phyloP scores from a whole-genome alignment of 2,888 invertebrate genomes.

The Calameuta pallipes region DNA sequence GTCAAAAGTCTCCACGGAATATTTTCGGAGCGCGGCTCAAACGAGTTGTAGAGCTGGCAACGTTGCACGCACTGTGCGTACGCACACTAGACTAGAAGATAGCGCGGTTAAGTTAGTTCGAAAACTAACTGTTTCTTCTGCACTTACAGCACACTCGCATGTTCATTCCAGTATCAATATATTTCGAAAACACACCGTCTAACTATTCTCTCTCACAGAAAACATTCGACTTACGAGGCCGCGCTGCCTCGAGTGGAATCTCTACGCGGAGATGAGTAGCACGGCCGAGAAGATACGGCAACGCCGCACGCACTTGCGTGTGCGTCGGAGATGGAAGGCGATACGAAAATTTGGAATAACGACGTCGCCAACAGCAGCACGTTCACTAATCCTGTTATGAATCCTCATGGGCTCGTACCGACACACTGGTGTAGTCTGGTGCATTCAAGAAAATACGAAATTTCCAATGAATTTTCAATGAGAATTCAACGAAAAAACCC shows the following conservation, averaged over 20 bases:
- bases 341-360: constrained; percentile 4
- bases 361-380: neutral
- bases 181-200: neutral
- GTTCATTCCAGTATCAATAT: constrained; percentile 2
- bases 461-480: neutral
- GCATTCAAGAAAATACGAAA: neutral
- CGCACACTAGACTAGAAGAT: neutral
- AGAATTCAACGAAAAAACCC: constrained; percentile 28
- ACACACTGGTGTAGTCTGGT: neutral
- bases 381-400: neutral
- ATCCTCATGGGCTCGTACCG: neutral
- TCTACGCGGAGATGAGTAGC: neutral
- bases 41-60: constrained; percentile 26
- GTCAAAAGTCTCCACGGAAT: constrained; percentile 3
- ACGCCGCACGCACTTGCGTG: constrained; percentile 49
- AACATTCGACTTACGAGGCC: constrained; percentile 12
- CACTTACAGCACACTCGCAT: neutral
- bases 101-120: neutral
- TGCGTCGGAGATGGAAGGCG: constrained; percentile 29
- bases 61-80: constrained; percentile 22
- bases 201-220: constrained; percentile 1
- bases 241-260: constrained; percentile 11
- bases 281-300: constrained; percentile 39
- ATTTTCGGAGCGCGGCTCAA: constrained; percentile 7
- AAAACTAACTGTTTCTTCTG: neutral